These are phyloP conservation scores for Stenurella melanura DNA, from an alignment of 2,888 invertebrate genomes.

Conservation along the genomic window DNA sequence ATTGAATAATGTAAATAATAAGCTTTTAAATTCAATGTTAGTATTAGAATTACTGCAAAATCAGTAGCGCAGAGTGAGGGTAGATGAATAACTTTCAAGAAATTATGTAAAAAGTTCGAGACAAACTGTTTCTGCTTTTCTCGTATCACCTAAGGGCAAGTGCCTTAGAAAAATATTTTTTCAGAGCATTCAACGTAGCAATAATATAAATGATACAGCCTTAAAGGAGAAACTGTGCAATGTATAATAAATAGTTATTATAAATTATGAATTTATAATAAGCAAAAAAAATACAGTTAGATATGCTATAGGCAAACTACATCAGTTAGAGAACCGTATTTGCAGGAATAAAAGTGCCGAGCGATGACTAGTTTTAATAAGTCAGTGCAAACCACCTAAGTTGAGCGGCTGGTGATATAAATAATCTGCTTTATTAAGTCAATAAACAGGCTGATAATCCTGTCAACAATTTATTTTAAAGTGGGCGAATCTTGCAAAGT, in stretches of 20 bases:
- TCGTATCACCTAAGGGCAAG: too few relatives aligned
- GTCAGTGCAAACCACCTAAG: constrained; percentile 50
- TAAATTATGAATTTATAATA: too few relatives aligned
- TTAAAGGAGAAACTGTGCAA: too few relatives aligned
- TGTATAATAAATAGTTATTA: too few relatives aligned
- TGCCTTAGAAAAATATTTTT: too few relatives aligned
- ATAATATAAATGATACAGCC: too few relatives aligned
- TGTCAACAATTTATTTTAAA: constrained; percentile 52
- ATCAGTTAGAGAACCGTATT: constrained; percentile 6
- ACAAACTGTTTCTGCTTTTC: too few relatives aligned
- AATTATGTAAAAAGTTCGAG: too few relatives aligned
- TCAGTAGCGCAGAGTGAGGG: background rate
- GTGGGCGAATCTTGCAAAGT: constrained; percentile 41
- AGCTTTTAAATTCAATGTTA: constrained; percentile 7
- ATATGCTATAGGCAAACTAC: too few relatives aligned
- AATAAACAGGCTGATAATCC: constrained; percentile 55
- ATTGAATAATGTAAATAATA: constrained; percentile 17
- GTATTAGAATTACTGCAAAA: constrained; percentile 6
- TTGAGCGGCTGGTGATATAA: constrained; percentile 54
- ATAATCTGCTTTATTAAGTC: constrained; percentile 52
- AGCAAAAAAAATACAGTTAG: too few relatives aligned
- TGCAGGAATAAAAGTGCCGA: constrained; percentile 18
- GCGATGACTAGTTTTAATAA: constrained; percentile 36
- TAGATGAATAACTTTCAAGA: too few relatives aligned
- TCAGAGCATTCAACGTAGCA: too few relatives aligned